A percentile compares a stretch with the other conserved stretches of the same genome.
Evolutionary conservation across 2,113 vertebrate species (phyloP).

Genomic region (Gopherus flavomarginatus): DNA sequence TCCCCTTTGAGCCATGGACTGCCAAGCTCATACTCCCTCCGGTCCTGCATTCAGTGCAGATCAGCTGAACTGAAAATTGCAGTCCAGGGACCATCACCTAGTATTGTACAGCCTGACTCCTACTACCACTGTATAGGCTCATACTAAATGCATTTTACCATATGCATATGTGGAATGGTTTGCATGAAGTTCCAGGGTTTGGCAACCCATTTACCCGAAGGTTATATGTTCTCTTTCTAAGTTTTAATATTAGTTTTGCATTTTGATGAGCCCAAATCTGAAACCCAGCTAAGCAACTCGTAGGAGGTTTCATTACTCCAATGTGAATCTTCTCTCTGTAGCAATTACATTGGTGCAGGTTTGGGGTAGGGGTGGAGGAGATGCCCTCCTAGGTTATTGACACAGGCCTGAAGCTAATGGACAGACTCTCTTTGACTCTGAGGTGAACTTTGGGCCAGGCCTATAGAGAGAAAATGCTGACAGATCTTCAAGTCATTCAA

Average conservation of each 20-base stretch:
- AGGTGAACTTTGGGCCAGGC: not conserved
- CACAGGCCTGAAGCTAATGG: not conserved
- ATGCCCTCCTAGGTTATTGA: not conserved
- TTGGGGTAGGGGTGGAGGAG: not conserved
- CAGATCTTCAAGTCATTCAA: not conserved
- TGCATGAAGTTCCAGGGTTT: not conserved
- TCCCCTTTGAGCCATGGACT: not conserved
- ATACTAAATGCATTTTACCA: not conserved
- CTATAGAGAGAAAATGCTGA: not conserved
- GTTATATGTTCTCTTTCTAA: not conserved
- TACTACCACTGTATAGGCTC: not conserved
- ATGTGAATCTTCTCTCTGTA: not conserved
- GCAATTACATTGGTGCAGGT: not conserved
- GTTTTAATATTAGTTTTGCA: not conserved
- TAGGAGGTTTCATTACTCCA: not conserved
- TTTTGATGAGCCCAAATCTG: not conserved
- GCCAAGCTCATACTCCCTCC: not conserved
- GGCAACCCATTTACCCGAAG: not conserved
- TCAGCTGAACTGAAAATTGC: not conserved
- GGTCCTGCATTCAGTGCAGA: not conserved
- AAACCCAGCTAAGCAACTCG: not conserved
- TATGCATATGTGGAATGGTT: accelerated
- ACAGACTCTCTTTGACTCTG: not conserved
- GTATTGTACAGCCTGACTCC: not conserved
- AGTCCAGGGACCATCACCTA: not conserved